A percentile compares a stretch with the other conserved stretches of the same genome.
Conservation (phyloP, 2,797 vertebrate species). For the Cichlasoma orientale region DNA sequence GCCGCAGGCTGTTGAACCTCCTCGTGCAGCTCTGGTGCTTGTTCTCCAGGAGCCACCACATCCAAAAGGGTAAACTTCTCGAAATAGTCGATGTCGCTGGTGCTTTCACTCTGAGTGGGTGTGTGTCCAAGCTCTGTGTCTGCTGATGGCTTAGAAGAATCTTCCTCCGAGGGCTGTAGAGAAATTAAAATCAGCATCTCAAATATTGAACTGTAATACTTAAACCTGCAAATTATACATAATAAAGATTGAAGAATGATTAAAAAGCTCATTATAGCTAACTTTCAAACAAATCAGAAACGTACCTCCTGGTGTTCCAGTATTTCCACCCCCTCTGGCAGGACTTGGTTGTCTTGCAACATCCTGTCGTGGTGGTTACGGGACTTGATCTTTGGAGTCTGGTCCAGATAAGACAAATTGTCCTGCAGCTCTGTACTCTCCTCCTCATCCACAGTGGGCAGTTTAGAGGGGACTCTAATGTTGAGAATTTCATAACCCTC, state of each 20-base stretch:
- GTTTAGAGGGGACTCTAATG: conserved; percentile 88
- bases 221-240: background rate
- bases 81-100: conserved; percentile 88
- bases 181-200: conserved; percentile 27
- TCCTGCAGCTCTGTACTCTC: conserved; percentile 88
- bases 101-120: conserved; percentile 59
- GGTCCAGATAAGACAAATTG: conserved; percentile 89
- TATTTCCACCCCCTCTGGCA: conserved; percentile 49
- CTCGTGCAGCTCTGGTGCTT: conserved; percentile 47
- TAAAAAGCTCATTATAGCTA: background rate
- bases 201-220: background rate
- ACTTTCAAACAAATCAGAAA: background rate
- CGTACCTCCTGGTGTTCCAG: conserved; percentile 59
- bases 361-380: conserved; percentile 44
- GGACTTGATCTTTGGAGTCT: conserved; percentile 83
- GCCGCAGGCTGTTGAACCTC: conserved; percentile 31
- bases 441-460: conserved; percentile 92
- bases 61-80: conserved; percentile 93
- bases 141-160: conserved; percentile 43
- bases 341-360: conserved; percentile 28
- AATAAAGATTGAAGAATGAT: background rate
- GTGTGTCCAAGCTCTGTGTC: conserved; percentile 48
- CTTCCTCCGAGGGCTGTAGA: conserved; percentile 48
- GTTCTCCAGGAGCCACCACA: conserved; percentile 77
- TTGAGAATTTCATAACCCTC: conserved; percentile 95